Evolutionary conservation across 2,888 invertebrate species (phyloP), one percentile per base, ranked within the genome.

Genomic region (Sepiola atlantica): DNA sequence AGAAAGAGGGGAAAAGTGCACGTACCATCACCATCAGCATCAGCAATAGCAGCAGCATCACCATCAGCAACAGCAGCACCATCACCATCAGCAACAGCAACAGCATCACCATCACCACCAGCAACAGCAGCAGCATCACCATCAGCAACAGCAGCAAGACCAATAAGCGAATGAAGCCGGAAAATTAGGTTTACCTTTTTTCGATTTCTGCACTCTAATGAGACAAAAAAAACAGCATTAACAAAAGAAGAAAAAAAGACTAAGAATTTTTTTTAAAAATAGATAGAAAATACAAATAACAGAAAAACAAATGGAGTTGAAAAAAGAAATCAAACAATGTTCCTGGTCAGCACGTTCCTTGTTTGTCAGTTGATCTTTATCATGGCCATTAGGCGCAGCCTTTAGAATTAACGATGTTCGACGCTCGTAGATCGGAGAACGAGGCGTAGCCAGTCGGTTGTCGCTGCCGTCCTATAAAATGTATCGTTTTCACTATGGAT

Each of bases 281-380:
- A 12, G 10, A 24, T 28, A 2, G 12, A 61, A 61, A 61, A 61
- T 6, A 28, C 8, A 28, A 61, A 8, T 3, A 61, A 24, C 28
- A 61, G 6, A 61, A 18, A 21, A 77, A 14, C 16, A 16, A 77
- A n/a, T n/a, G n/a, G n/a, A 32, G 32, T 16, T 14, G n/a, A n/a
- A 32, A 18, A n/a, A n/a, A 4, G 14, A 32, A 32, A n/a, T n/a
- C 77, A 77, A 77, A 77, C 77, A 77, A 32, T 77, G 32, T 77
- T 77, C n/a, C 32, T 77, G 77, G 77, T 77, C n/a, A 77, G 77
- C 77, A 77, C 77, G 77, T 77, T n/a, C 77, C 77, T 32, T 32
- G n/a, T 77, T n/a, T 77, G 77, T 77, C 77, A 77, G 77, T 77
- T 77, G 77, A 77, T 77, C 77, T 77, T 77, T 77, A 77, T 77